Conservation (phyloP, 2,113 vertebrate species). For the Megaleporinus macrocephalus region DNA sequence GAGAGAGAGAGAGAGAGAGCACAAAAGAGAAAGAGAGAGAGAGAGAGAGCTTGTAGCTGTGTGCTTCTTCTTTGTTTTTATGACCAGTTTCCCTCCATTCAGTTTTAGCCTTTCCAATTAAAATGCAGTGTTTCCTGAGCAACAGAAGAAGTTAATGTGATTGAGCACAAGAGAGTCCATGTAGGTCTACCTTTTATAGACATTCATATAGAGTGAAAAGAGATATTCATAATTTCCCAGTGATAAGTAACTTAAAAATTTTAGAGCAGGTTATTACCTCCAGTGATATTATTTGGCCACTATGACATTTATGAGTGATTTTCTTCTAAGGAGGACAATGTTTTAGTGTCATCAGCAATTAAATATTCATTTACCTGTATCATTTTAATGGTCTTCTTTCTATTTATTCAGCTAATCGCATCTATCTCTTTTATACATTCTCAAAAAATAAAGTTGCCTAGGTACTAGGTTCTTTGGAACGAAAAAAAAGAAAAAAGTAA, state of each 20-base stretch:
- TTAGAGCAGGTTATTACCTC: background rate
- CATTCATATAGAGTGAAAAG: conserved; percentile 9
- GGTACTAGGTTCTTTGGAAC: no score
- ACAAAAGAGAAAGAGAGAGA: background rate
- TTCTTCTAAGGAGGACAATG: background rate
- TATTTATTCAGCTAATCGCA: background rate
- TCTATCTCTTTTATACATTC: background rate
- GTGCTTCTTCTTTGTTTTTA: no score
- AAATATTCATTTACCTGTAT: background rate
- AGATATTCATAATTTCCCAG: background rate
- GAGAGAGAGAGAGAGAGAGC: conserved; percentile 24
- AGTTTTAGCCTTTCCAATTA: conserved; percentile 12
- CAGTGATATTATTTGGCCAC: background rate
- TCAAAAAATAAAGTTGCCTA: no score
- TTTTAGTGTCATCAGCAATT: background rate
- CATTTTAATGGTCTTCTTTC: background rate
- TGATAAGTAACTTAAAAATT: background rate
- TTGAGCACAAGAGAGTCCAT: background rate
- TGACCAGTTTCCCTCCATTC: no score
- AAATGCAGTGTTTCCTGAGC: conserved; percentile 23
- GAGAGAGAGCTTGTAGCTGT: no score
- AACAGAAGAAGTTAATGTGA: conserved; percentile 10
- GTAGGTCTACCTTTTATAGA: background rate
- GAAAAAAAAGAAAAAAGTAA: no score
- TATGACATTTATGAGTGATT: conserved; percentile 11